Conservation (phyloP, 2,888 invertebrate genomes). For the Catocala sponsa region DNA sequence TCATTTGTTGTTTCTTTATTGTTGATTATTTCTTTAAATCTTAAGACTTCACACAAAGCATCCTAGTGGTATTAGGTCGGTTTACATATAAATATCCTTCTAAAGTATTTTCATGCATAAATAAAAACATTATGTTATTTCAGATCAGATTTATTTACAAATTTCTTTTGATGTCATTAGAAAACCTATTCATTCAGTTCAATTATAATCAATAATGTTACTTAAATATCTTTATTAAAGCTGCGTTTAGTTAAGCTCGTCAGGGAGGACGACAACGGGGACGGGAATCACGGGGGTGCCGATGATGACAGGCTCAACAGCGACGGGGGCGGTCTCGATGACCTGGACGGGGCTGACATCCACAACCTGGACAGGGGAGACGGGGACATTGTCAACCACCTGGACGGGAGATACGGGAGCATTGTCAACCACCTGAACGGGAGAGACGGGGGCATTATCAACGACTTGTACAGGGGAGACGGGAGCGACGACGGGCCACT, state of each 20-base stretch:
- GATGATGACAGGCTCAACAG: slow-evolving; percentile 47
- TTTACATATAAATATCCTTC: no score
- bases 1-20: no score
- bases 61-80: no score
- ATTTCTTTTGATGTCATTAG: no score
- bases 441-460: slow-evolving; percentile 43
- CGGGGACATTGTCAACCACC: slow-evolving; percentile 37
- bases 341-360: slow-evolving; percentile 39
- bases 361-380: slow-evolving; percentile 46
- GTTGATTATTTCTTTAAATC: no score
- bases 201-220: no score
- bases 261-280: slow-evolving; percentile 50
- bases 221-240: no score
- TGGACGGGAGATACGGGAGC: slow-evolving; percentile 50
- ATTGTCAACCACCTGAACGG: slow-evolving; percentile 38
- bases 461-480: slow-evolving; percentile 50
- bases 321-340: slow-evolving; percentile 34
- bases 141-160: no score
- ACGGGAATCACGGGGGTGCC: slow-evolving; percentile 42
- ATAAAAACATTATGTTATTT: no score
- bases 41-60: no score
- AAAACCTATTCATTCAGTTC: no score
- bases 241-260: slow-evolving; percentile 42
- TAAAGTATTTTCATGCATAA: no score
- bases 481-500: slow-evolving; percentile 41